These are phyloP conservation scores for Alfaro cultratus DNA, from an alignment of 2,797 vertebrate genomes.

Conservation along the genomic window DNA sequence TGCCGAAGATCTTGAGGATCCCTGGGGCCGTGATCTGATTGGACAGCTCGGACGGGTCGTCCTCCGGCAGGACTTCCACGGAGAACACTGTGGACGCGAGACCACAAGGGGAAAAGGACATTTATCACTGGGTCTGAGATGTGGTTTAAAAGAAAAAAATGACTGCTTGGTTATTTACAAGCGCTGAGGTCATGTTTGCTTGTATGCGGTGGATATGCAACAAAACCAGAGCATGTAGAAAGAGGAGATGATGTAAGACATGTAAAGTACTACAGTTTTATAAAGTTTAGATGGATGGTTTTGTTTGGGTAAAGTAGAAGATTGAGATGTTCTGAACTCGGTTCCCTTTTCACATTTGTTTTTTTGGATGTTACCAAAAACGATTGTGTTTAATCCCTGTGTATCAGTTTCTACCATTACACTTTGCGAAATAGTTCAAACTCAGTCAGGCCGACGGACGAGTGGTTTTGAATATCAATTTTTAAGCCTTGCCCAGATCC, in stretches of 20 bases:
- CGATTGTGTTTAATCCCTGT: neutral
- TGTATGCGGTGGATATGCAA: neutral
- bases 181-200: neutral
- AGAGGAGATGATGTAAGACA: neutral
- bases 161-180: neutral
- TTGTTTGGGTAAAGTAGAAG: no score
- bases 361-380: neutral
- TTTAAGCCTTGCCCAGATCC: neutral
- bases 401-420: neutral
- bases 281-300: no score
- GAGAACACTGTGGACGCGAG: constrained; percentile 43
- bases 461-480: neutral
- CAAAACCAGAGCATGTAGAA: neutral
- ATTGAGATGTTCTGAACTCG: neutral
- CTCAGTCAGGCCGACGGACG: neutral
- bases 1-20: constrained; percentile 86
- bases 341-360: neutral
- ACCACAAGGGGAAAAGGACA: neutral
- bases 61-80: constrained; percentile 43
- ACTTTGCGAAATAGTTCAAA: neutral
- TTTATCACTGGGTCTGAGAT: constrained; percentile 10
- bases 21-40: constrained; percentile 85
- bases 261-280: neutral
- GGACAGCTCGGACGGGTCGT: constrained; percentile 84
- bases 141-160: neutral